A percentile compares a stretch with the other conserved stretches of the same genome.
phyloP scores from a whole-genome alignment of 2,888 invertebrate genomes.

The Cephus nigrinus region DNA sequence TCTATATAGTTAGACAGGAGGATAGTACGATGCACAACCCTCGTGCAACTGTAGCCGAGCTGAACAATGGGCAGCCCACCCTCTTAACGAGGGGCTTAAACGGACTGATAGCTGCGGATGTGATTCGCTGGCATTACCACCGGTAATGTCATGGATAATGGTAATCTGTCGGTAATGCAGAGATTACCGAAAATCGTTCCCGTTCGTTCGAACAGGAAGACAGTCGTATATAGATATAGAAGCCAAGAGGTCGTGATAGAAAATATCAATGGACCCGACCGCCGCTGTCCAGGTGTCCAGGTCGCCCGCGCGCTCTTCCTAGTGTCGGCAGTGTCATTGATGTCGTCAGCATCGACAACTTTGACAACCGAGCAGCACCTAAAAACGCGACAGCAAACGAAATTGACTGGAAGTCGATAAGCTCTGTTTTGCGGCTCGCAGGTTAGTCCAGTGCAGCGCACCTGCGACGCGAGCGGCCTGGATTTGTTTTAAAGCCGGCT shows the following conservation, averaged over 20 bases:
- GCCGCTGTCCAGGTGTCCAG: not conserved
- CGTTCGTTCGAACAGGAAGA: not conserved
- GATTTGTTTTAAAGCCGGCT: constrained; percentile 2
- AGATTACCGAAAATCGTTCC: constrained; percentile 6
- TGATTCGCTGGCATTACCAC: constrained; percentile 10
- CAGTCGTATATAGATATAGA: not conserved
- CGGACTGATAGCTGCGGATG: constrained; percentile 11
- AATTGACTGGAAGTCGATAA: not conserved
- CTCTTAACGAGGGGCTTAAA: constrained; percentile 5
- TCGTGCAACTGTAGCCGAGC: not conserved
- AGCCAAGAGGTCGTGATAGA: not conserved
- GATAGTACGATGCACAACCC: not conserved
- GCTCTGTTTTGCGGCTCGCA: not conserved
- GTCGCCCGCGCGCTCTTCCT: not conserved
- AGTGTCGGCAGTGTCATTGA: not conserved
- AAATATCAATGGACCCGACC: not conserved
- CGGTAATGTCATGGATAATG: constrained; percentile 13
- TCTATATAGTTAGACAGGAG: not conserved
- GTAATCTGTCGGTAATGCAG: constrained; percentile 9
- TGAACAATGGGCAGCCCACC: constrained; percentile 1
- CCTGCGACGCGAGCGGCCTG: not conserved
- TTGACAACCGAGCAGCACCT: not conserved
- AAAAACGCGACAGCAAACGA: not conserved
- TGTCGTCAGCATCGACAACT: not conserved
- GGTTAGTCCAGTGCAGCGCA: constrained; percentile 1